Percentiles rank a stretch among this genome's conserved stretches.
phyloP scores from a whole-genome alignment of 2,888 invertebrate genomes.

The Apocheima hispidaria region DNA sequence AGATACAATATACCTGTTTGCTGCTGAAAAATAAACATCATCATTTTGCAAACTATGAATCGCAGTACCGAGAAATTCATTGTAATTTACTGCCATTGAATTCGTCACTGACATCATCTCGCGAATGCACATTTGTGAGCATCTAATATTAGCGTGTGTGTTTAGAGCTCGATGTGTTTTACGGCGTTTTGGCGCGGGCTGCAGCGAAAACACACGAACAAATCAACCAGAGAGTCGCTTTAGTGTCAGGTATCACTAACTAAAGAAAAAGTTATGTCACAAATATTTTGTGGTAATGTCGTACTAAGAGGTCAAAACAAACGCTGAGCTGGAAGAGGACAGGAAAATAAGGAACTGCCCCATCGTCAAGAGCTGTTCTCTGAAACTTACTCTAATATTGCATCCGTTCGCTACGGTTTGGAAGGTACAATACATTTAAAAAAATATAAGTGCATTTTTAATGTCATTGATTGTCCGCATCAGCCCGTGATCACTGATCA shows the following conservation, averaged over 20 bases:
- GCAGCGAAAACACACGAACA: slow-evolving; percentile 22
- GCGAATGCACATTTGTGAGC: slow-evolving; percentile 57
- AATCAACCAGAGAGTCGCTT: slow-evolving; percentile 26
- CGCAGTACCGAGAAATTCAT: slow-evolving; percentile 25
- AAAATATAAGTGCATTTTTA: no score
- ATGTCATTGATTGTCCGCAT: background rate
- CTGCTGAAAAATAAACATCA: slow-evolving; percentile 2
- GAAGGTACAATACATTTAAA: no score
- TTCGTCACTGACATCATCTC: slow-evolving; percentile 61
- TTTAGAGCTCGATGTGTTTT: slow-evolving; percentile 51
- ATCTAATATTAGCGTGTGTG: slow-evolving; percentile 61
- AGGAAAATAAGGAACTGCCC: no score
- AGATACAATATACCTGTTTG: background rate
- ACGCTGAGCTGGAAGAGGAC: no score
- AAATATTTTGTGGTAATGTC: no score
- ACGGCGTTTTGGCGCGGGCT: slow-evolving; percentile 57
- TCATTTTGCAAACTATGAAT: background rate
- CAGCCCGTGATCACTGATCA: no score
- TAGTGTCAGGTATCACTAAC: background rate
- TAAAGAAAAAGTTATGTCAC: background rate
- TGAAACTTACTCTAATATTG: no score
- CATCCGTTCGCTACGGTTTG: no score
- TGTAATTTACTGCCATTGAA: slow-evolving; percentile 38
- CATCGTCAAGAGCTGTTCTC: no score
- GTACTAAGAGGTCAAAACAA: background rate